Base-by-base conservation (phyloP, 64 coral and sea anemone genomes). In the Astreopora myriophthalma region DNA sequence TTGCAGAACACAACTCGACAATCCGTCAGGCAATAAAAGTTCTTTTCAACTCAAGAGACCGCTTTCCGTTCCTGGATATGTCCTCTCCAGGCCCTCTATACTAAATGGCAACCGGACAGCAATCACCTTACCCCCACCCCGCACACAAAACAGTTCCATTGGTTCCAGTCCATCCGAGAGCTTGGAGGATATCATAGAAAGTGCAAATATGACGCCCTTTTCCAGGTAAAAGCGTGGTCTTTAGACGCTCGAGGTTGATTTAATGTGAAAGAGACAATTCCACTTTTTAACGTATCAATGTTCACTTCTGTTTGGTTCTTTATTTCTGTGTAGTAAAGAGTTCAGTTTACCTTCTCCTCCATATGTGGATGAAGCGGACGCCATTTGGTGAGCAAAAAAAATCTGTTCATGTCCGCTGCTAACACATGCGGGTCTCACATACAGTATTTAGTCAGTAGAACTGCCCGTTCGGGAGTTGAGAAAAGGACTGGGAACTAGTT, bases 131-230 rank as follows among this genome's bases (percentile, higher is more conserved):
- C 92, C 42, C 5, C 25, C 85, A 38, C 69, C 92, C 2, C 34
- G 30, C 34, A 81, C 75, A 57, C 75, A 86, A 20, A 83, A 69
- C 74, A 88, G 46, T 83, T 88, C 76, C 39, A 69, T 88, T 73
- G 92, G 64, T 83, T 82, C 92, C 86, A 88, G 73, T 60, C 69
- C 70, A 34, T 66, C 74, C 5, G 92, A 94, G 27, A 94, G 85
- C 40, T 48, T 94, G 44, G 92, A 94, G 65, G 92, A 94, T 71
- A 94, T 94, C 62, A 34, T 85, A 29, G 92, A 94, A 46, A 81
- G 71, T 5, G 80, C 92, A 22, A 57, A 88, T 27, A 89, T 94
- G 92, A 94, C 92, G 31, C 92, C 92, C 5, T 94, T 94, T 49
- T 39, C 63, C 2, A 40, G 55, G 91, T 88, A 93, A 93, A 30